Conservation (phyloP, 1,140 invertebrate genomes). For the Leptopilina boulardi region DNA sequence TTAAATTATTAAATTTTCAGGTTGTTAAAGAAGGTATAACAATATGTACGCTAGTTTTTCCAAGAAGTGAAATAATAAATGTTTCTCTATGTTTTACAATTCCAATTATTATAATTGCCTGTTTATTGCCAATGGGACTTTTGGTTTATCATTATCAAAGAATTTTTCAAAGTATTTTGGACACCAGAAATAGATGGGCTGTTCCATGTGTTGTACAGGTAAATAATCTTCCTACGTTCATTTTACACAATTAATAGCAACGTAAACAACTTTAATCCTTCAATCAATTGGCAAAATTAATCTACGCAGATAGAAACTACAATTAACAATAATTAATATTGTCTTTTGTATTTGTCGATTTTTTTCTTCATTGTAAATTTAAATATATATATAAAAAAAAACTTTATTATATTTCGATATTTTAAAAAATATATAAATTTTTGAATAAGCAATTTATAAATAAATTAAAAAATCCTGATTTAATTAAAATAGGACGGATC, state of each 20-base stretch:
- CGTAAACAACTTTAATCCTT: background rate
- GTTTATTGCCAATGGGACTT: conserved; percentile 77
- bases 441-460: too few species aligned
- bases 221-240: conserved; percentile 33
- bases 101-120: conserved; percentile 75
- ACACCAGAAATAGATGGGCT: conserved; percentile 76
- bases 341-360: too few species aligned
- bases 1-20: conserved; percentile 48
- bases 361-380: background rate
- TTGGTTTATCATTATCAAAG: conserved; percentile 78
- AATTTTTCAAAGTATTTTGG: conserved; percentile 78
- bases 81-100: conserved; percentile 78
- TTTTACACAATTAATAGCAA: background rate
- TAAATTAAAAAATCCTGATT: too few species aligned
- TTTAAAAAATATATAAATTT: too few species aligned
- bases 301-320: too few species aligned
- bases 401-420: too few species aligned
- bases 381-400: too few species aligned
- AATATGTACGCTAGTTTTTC: conserved; percentile 79
- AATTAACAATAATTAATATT: too few species aligned
- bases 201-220: conserved; percentile 74
- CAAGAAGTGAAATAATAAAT: conserved; percentile 72
- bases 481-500: conserved; percentile 43
- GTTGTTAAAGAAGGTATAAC: conserved; percentile 53
- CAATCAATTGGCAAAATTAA: background rate